Conservation (phyloP, 1,140 invertebrate species). For the Sweltsa coloradensis region DNA sequence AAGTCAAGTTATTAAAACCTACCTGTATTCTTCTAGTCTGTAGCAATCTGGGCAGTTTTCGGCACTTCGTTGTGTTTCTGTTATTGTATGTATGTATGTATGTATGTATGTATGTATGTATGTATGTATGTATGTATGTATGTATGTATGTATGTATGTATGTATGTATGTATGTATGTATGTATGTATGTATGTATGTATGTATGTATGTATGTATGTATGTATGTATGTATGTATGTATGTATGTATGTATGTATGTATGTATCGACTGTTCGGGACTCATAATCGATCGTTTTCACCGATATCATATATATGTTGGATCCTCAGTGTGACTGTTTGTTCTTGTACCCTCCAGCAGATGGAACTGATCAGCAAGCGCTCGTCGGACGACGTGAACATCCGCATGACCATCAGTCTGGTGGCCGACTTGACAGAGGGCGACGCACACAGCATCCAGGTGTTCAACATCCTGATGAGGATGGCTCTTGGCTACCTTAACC, state of each 20-base stretch:
- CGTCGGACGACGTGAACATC: conserved; percentile 30
- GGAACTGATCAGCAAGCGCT: conserved; percentile 9
- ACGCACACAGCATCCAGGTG: conserved; percentile 48
- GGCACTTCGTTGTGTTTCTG: too few species aligned
- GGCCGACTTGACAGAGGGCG: conserved; percentile 35
- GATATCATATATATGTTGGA: too few species aligned
- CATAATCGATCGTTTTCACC: too few species aligned
- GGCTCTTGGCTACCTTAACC: conserved; percentile 43
- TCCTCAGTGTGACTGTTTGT: too few species aligned
- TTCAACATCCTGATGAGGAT: conserved; percentile 65
- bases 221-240: conserved; percentile 5
- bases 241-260: conserved; percentile 8
- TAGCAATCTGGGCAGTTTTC: too few species aligned
- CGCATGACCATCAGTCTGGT: conserved; percentile 35
- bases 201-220: conserved; percentile 5
- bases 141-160: neutral
- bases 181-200: conserved; percentile 2
- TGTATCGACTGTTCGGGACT: neutral
- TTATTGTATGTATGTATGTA: too few species aligned
- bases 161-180: conserved; percentile 1
- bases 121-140: too few species aligned
- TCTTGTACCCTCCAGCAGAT: conserved; percentile 20
- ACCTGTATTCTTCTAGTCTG: too few species aligned
- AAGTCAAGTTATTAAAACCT: conserved; percentile 11
- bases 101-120: too few species aligned